A percentile compares a stretch with the other conserved stretches of the same genome.
Evolutionary conservation across 2,888 invertebrate species (phyloP).

Genomic region (Leucophora obtusa): DNA sequence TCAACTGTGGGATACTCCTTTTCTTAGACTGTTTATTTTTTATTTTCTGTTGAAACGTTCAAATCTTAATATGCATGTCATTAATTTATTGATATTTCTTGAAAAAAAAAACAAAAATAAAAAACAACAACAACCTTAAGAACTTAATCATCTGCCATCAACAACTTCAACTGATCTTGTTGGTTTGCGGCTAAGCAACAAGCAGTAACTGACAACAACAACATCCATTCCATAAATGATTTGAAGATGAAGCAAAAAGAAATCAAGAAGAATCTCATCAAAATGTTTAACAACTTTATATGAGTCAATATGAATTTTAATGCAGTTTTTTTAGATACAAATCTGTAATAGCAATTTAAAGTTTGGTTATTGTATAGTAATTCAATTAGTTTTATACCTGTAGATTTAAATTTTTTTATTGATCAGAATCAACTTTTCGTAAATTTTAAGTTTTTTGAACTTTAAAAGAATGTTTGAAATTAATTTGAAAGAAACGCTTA

Average conservation of each 20-base stretch:
- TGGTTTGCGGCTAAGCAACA: neutral
- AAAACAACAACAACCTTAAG: constrained; percentile 20
- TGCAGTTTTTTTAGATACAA: neutral
- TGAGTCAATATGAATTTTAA: constrained; percentile 1
- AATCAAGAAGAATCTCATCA: neutral
- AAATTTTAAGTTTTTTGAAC: neutral
- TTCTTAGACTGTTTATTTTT: neutral
- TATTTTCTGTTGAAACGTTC: neutral
- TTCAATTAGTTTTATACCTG: constrained; percentile 24
- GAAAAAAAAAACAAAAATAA: neutral
- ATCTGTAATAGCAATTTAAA: neutral
- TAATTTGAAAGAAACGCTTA: no score
- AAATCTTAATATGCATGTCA: constrained; percentile 17
- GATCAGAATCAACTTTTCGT: neutral
- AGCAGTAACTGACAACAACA: neutral
- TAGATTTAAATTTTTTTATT: neutral
- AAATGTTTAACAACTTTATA: constrained; percentile 16
- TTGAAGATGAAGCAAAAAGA: neutral
- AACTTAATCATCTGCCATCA: constrained; percentile 47
- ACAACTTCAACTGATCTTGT: constrained; percentile 30
- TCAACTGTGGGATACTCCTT: constrained; percentile 43
- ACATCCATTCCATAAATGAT: constrained; percentile 5
- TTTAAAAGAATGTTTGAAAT: neutral
- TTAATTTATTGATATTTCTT: constrained; percentile 49
- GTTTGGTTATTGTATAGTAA: neutral